A percentile compares a stretch with the other conserved stretches of the same genome.
Conservation (phyloP, 2,113 vertebrate genomes). For the Sylvia atricapilla region DNA sequence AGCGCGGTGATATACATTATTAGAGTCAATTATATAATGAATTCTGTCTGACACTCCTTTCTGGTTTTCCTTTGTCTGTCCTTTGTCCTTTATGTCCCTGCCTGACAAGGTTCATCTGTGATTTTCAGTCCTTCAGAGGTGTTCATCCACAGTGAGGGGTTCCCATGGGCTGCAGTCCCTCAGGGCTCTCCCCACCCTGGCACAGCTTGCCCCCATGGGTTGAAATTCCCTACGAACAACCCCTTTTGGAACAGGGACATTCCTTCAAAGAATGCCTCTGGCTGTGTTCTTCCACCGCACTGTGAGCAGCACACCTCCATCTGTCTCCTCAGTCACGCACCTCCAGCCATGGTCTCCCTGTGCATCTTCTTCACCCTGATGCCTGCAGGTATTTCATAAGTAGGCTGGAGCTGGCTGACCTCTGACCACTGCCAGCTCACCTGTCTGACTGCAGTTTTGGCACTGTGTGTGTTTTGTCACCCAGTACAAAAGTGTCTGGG, state of each 20-base stretch:
- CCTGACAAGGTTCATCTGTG: not conserved
- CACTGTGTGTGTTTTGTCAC: not conserved
- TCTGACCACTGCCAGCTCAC: not conserved
- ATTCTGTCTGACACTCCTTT: not conserved
- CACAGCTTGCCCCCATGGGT: not conserved
- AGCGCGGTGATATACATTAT: accelerated
- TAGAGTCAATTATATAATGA: not conserved
- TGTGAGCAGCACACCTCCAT: not conserved
- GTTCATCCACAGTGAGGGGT: not conserved
- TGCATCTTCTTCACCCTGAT: not conserved
- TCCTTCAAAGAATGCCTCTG: not conserved
- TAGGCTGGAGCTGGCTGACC: not conserved
- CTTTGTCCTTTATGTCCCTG: not conserved
- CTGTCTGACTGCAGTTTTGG: not conserved
- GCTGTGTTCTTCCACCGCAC: not conserved
- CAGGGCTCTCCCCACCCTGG: not conserved
- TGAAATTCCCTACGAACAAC: not conserved
- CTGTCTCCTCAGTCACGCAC: accelerated
- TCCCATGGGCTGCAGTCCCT: not conserved
- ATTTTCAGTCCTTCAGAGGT: not conserved
- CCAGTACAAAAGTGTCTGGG: not conserved
- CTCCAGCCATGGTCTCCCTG: not conserved
- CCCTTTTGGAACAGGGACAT: not conserved
- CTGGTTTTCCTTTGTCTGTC: not conserved
- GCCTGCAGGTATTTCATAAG: not conserved